These are phyloP conservation scores for Perdita meconis DNA, from an alignment of 2,888 invertebrate genomes.

Conservation along the genomic window DNA sequence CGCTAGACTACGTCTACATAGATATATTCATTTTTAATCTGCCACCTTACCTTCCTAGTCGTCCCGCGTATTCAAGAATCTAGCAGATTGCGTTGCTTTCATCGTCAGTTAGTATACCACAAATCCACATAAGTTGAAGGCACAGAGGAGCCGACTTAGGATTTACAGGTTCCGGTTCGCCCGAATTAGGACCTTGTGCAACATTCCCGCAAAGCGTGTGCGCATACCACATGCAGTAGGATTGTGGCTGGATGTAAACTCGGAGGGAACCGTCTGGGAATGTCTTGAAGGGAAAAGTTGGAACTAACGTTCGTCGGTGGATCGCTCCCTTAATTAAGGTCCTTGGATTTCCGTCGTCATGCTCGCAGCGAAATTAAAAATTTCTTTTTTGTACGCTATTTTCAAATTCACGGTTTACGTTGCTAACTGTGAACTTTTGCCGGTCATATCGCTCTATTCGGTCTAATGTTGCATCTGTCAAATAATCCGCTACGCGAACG, in stretches of 20 bases:
- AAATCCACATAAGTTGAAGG: background rate
- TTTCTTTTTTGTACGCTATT: background rate
- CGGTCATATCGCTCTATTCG: too few relatives aligned
- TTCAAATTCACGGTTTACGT: too few relatives aligned
- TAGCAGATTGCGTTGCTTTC: background rate
- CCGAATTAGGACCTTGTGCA: constrained; percentile 6
- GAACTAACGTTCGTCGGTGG: background rate
- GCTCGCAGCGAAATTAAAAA: background rate
- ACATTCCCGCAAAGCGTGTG: background rate
- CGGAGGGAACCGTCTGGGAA: background rate
- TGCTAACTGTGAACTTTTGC: too few relatives aligned
- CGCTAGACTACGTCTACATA: too few relatives aligned
- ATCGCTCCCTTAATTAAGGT: background rate
- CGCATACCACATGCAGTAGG: background rate
- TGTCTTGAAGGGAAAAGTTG: background rate
- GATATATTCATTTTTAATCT: too few relatives aligned
- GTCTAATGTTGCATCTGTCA: background rate
- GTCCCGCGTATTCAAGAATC: too few relatives aligned
- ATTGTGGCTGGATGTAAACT: background rate
- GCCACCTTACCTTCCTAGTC: too few relatives aligned
- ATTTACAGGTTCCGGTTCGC: constrained; percentile 2
- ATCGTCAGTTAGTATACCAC: background rate
- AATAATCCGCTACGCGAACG: background rate
- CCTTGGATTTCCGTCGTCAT: background rate
- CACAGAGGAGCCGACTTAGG: background rate